phyloP scores from a whole-genome alignment of 2,113 vertebrate genomes.

The Mormoops blainvillei region DNA sequence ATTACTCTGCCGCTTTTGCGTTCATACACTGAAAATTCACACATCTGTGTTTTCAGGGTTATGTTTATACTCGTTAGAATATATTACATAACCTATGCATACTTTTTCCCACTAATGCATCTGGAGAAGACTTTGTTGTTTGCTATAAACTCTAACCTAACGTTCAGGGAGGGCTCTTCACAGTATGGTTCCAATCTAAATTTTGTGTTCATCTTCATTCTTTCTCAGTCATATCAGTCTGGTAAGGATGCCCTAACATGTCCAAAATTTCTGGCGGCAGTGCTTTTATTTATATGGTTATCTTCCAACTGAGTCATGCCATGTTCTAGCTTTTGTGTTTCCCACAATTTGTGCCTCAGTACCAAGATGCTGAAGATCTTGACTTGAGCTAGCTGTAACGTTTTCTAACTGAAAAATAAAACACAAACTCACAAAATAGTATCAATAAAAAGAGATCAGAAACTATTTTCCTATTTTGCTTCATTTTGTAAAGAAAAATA shows the following conservation, averaged over 20 bases:
- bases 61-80: not conserved
- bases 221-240: not conserved
- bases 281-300: not conserved
- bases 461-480: not conserved
- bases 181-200: not conserved
- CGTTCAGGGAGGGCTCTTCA: not conserved
- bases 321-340: not conserved
- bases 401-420: not conserved
- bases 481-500: not conserved
- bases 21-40: not conserved
- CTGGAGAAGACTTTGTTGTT: not conserved
- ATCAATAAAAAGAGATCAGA: not conserved
- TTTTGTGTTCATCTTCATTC: not conserved
- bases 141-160: not conserved
- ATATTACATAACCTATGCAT: not conserved
- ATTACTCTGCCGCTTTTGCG: not conserved
- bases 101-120: not conserved
- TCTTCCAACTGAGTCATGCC: not conserved
- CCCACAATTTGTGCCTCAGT: not conserved
- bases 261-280: not conserved
- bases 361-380: not conserved
- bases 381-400: not conserved
- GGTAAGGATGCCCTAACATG: not conserved
- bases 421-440: not conserved
- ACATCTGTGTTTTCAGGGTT: not conserved